These are phyloP conservation scores for Dasyurus viverrinus DNA, from an alignment of 2,113 vertebrate species.

Conservation along the genomic window DNA sequence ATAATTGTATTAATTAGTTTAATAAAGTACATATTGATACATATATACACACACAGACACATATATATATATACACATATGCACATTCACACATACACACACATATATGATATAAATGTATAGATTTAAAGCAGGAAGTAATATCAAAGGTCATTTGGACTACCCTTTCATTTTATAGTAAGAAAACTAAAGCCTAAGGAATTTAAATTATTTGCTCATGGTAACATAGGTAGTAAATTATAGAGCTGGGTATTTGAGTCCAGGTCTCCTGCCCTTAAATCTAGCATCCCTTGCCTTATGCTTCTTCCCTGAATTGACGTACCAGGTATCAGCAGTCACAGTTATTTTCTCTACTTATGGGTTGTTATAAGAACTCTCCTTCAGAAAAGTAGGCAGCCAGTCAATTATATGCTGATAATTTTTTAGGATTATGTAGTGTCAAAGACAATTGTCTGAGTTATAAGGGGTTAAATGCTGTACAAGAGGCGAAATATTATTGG, in stretches of 20 bases:
- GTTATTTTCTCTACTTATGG: not conserved
- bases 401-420: not conserved
- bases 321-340: not conserved
- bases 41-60: not conserved
- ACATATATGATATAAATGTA: not conserved
- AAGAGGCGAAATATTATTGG: too few species aligned
- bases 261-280: not conserved
- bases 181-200: not conserved
- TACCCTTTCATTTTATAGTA: not conserved
- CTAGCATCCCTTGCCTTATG: not conserved
- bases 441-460: too few species aligned
- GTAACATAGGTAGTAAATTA: not conserved
- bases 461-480: too few species aligned
- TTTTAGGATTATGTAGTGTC: too few species aligned
- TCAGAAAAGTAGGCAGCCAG: not conserved
- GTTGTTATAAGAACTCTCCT: not conserved
- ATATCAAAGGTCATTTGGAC: not conserved
- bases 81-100: too few species aligned
- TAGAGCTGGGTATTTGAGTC: not conserved
- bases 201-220: not conserved
- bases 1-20: not conserved
- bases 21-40: not conserved
- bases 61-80: too few species aligned
- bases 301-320: not conserved
- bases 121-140: not conserved